These are phyloP conservation scores for Hestina assimilis DNA, from an alignment of 1,140 invertebrate genomes.

Conservation along the genomic window DNA sequence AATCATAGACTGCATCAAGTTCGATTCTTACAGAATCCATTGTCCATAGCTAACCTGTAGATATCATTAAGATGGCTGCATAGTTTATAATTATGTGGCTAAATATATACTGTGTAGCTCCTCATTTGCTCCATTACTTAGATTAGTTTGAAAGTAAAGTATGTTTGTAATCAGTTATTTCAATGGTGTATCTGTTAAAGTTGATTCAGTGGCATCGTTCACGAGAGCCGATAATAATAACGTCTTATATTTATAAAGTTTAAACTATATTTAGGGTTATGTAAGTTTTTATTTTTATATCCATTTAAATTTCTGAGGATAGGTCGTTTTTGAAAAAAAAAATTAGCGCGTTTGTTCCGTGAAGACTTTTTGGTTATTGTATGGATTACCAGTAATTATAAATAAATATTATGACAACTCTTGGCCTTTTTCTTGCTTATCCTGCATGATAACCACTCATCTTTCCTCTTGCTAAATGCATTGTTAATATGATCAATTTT, in stretches of 20 bases:
- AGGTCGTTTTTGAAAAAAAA: conserved; percentile 38
- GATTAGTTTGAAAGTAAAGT: conserved; percentile 19
- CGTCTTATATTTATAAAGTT: conserved; percentile 37
- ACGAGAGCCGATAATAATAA: conserved; percentile 23
- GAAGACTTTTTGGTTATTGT: conserved; percentile 53
- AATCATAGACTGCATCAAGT: neutral
- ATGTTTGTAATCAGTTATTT: conserved; percentile 16
- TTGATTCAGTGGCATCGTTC: conserved; percentile 23
- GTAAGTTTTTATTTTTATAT: conserved; percentile 73
- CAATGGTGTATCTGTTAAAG: conserved; percentile 27
- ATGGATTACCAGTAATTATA: conserved; percentile 60
- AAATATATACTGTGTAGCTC: conserved; percentile 10
- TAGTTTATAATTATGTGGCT: neutral
- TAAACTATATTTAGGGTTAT: conserved; percentile 45
- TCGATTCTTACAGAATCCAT: conserved; percentile 12
- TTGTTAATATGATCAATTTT: conserved; percentile 13
- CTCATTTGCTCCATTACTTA: conserved; percentile 28
- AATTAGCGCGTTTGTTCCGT: conserved; percentile 42
- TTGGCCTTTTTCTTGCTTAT: conserved; percentile 68
- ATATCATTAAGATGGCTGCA: conserved; percentile 3
- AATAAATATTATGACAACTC: conserved; percentile 65
- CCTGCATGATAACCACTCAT: conserved; percentile 56
- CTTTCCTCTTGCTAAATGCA: conserved; percentile 32
- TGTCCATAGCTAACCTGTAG: conserved; percentile 24
- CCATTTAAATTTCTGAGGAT: conserved; percentile 40